Conservation (phyloP, 2,888 invertebrate genomes). For the Tanytarsus gracilentus region DNA sequence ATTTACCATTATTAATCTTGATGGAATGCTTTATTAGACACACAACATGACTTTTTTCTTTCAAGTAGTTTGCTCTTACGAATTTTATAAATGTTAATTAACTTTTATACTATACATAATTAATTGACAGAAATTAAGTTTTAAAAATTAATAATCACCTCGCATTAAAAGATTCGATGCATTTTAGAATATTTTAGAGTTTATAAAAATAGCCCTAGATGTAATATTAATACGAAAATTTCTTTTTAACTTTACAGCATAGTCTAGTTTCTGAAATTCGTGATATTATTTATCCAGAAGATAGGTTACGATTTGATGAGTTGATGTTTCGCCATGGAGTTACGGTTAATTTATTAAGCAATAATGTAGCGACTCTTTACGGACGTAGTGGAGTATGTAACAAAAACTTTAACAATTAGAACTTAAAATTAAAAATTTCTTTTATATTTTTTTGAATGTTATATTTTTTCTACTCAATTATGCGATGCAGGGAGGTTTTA, state of each 20-base stretch:
- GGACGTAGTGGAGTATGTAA: slow-evolving; percentile 29
- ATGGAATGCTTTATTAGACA: too few relatives aligned
- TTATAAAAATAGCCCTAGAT: neutral
- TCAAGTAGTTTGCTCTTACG: too few relatives aligned
- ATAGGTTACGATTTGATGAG: slow-evolving; percentile 51
- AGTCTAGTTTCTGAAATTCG: slow-evolving; percentile 52
- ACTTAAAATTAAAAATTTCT: neutral
- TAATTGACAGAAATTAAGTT: too few relatives aligned
- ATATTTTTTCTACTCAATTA: neutral
- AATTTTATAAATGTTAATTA: too few relatives aligned
- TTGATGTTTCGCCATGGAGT: slow-evolving; percentile 44
- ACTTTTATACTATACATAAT: too few relatives aligned
- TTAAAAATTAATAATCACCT: too few relatives aligned
- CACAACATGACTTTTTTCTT: too few relatives aligned
- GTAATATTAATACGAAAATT: neutral
- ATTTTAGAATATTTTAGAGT: too few relatives aligned
- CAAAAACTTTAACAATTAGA: neutral
- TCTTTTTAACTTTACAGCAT: slow-evolving; percentile 39
- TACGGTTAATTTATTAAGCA: slow-evolving; percentile 22
- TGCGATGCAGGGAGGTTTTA: slow-evolving; percentile 22
- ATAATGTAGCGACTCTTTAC: slow-evolving; percentile 28
- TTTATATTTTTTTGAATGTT: neutral
- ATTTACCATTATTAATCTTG: too few relatives aligned
- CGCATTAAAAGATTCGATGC: too few relatives aligned
- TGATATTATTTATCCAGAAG: slow-evolving; percentile 49